Evolutionary conservation across 2,113 vertebrate genomes (phyloP).

Genomic region (Eptesicus fuscus): DNA sequence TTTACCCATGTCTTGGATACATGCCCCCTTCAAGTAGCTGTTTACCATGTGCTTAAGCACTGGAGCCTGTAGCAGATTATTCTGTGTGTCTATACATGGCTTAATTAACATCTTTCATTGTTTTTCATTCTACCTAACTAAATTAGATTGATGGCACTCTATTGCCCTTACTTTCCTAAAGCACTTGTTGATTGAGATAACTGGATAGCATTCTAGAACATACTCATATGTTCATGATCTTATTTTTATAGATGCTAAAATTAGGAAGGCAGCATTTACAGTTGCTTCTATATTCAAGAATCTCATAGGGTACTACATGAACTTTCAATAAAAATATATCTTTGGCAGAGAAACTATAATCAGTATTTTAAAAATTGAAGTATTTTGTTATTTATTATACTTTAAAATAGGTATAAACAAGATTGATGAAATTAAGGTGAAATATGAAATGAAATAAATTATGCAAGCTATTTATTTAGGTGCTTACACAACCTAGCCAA

Average conservation of each 20-base stretch:
- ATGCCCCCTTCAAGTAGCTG: not conserved
- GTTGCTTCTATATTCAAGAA: not conserved
- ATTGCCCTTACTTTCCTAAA: not conserved
- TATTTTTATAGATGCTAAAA: not conserved
- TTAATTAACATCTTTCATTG: not conserved
- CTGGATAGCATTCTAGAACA: not conserved
- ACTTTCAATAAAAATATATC: not conserved
- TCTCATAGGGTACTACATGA: not conserved
- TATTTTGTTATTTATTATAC: not conserved
- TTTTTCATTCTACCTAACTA: not conserved
- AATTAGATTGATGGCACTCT: not conserved
- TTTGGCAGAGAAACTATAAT: not conserved
- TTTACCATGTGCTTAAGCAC: not conserved
- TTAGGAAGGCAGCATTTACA: not conserved
- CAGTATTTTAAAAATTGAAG: not conserved
- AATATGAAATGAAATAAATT: not conserved
- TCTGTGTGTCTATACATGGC: not conserved
- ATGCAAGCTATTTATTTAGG: not conserved
- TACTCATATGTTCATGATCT: not conserved
- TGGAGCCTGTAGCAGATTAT: not conserved
- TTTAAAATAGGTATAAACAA: not conserved
- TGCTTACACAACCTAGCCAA: not conserved
- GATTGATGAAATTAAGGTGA: not conserved
- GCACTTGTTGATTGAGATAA: not conserved
- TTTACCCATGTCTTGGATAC: not conserved